Conservation (phyloP, 2,797 vertebrate species). For the Sebastes cheni region DNA sequence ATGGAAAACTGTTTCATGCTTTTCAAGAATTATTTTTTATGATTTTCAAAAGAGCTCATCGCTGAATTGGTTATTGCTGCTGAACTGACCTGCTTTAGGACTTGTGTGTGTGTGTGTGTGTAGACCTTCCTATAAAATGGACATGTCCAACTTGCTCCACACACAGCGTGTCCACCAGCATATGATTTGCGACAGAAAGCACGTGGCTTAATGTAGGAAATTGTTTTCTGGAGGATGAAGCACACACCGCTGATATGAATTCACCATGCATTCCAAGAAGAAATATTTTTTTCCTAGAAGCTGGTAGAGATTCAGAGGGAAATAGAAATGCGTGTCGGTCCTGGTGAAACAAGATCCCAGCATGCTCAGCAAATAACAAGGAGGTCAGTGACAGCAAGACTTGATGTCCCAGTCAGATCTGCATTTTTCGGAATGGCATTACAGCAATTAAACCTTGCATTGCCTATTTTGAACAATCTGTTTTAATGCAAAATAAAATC, state of each 20-base stretch:
- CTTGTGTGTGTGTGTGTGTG: background rate
- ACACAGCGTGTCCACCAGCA: background rate
- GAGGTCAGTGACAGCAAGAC: constrained; percentile 17
- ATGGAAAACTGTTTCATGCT: background rate
- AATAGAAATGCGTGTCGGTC: background rate
- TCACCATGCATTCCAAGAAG: background rate
- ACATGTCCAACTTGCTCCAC: background rate
- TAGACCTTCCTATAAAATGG: background rate
- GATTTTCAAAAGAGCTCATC: background rate
- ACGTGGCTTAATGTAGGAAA: background rate
- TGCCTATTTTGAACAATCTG: background rate
- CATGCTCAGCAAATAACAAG: constrained; percentile 48
- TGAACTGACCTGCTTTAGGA: constrained; percentile 47
- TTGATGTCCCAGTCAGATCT: background rate
- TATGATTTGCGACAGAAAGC: background rate
- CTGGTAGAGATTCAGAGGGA: background rate
- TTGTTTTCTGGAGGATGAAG: background rate
- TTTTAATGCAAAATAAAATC: background rate
- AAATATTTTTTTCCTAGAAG: background rate
- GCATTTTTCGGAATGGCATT: background rate
- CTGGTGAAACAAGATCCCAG: constrained; percentile 45
- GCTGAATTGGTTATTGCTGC: background rate
- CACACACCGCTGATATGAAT: background rate
- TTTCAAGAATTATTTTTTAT: background rate
- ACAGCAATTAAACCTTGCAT: background rate